Evolutionary conservation across 2,797 vertebrate genomes (phyloP).

Genomic region (Gadopsis marmoratus): DNA sequence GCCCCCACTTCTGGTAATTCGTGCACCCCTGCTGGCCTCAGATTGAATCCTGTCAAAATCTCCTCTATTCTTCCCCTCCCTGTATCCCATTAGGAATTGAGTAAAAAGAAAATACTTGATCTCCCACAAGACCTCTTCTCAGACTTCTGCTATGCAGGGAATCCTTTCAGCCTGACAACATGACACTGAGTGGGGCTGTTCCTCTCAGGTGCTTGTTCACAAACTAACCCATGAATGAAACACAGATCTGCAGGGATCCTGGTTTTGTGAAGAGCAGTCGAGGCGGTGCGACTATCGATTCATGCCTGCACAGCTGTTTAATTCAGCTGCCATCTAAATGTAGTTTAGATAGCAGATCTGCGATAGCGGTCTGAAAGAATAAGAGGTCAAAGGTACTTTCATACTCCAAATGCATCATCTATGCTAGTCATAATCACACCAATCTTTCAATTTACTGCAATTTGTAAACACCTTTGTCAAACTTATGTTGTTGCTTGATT

Average conservation of each 20-base stretch:
- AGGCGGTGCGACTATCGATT: conserved; percentile 25
- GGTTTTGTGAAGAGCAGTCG: conserved; percentile 15
- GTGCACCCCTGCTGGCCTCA: conserved; percentile 27
- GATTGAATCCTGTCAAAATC: conserved; percentile 33
- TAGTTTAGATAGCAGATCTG: conserved; percentile 3
- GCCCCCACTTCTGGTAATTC: conserved; percentile 17
- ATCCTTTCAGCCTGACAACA: conserved; percentile 47
- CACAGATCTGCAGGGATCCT: conserved; percentile 28
- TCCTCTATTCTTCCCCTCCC: not conserved
- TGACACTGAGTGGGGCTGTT: conserved; percentile 25
- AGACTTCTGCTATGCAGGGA: conserved; percentile 37
- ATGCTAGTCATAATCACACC: conserved; percentile 3
- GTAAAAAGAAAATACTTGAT: conserved; percentile 39
- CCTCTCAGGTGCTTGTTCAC: conserved; percentile 46
- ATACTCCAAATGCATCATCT: conserved; percentile 12
- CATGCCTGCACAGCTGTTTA: conserved; percentile 9
- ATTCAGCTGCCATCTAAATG: conserved; percentile 22
- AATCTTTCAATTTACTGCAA: not conserved
- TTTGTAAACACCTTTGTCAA: conserved; percentile 11
- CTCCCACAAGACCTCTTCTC: conserved; percentile 25
- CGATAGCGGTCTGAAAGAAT: conserved; percentile 7
- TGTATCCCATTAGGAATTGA: conserved; percentile 12
- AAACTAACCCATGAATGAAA: conserved; percentile 35
- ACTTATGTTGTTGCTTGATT: conserved; percentile 5
- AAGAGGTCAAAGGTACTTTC: conserved; percentile 4